Percentiles rank a stretch among this genome's conserved stretches.
These are phyloP conservation scores for Cataglyphis hispanica DNA, from an alignment of 1,140 invertebrate species.

Conservation along the genomic window DNA sequence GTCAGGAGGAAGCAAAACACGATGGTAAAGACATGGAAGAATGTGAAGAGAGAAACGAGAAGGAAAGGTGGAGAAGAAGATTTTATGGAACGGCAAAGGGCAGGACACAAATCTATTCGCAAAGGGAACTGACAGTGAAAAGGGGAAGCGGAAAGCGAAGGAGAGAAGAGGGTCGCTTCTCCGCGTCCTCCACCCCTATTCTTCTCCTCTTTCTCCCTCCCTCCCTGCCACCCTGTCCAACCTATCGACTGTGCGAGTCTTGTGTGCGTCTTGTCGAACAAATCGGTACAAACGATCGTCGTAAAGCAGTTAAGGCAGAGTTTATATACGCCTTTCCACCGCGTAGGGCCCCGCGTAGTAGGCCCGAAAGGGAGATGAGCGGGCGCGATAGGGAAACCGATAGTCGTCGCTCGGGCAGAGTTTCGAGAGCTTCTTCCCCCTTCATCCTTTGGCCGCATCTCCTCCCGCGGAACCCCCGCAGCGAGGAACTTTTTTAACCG, in stretches of 20 bases:
- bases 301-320: constrained; percentile 86
- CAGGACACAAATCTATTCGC: constrained; percentile 61
- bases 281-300: constrained; percentile 87
- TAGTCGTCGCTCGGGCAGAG: constrained; percentile 75
- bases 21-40: constrained; percentile 12
- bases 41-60: not conserved
- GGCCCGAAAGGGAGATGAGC: constrained; percentile 83
- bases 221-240: not conserved
- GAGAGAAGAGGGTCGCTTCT: constrained; percentile 47
- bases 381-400: constrained; percentile 84
- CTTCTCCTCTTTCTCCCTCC: constrained; percentile 11
- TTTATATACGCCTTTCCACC: constrained; percentile 83
- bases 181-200: not conserved
- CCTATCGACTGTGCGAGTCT: constrained; percentile 29
- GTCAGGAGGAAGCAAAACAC: constrained; percentile 26
- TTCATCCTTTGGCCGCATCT: constrained; percentile 71
- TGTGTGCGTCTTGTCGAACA: constrained; percentile 83
- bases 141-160: constrained; percentile 7
- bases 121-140: constrained; percentile 31
- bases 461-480: constrained; percentile 80
- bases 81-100: constrained; percentile 60
- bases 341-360: constrained; percentile 71
- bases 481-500: constrained; percentile 81
- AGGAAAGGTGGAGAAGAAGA: constrained; percentile 42
- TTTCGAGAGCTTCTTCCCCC: constrained; percentile 64